Base-by-base conservation (phyloP, 2,888 invertebrate genomes). In the Muschampia plurimacula region DNA sequence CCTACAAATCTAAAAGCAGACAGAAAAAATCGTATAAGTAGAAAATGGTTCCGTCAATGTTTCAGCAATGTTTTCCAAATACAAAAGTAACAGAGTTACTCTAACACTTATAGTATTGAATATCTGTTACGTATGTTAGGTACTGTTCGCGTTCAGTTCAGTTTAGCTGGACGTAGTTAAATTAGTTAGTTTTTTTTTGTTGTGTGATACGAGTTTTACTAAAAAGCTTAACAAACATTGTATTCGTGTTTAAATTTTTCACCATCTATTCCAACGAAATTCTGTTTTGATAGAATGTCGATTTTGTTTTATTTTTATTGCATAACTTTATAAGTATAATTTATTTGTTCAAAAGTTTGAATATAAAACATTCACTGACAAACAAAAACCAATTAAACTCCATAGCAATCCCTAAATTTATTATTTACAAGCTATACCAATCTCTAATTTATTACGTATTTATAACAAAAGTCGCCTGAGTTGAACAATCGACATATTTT, bases 401-500 rank as follows among this genome's bases (percentile, higher is more conserved):
- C 9, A 10, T 41, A 2, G 9, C 41, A 41, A 41, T 41, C 41
- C 10, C 3, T 41, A 41, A 41, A 88, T 86, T 89, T 86, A 86
- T 86, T 83, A 86, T 86, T 84, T 81, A 83, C 86, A 86, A 82
- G 79, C 79, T 78, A 79, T 82, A 46, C n/a, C 6, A 52, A 52
- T 52, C 7, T 52, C 52, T 57, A 57, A 57, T 57, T 57, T 28
- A 57, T 57, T 28, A 57, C 12, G 57, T 86, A 85, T 86, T 86
- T 84, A 86, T 83, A 81, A 84, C 81, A 81, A 81, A 83, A 82
- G 83, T 83, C 83, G 81, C 80, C 82, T 55, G 67, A 66, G 72
- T 70, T 67, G 75, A 73, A 89, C 88, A 90, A 87, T 89, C 83
- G 89, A 84, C 90, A 89, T 90, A 91, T 92, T 93, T 92, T 92